Conservation (phyloP, 2,888 invertebrate species). For the Melolontha melolontha region DNA sequence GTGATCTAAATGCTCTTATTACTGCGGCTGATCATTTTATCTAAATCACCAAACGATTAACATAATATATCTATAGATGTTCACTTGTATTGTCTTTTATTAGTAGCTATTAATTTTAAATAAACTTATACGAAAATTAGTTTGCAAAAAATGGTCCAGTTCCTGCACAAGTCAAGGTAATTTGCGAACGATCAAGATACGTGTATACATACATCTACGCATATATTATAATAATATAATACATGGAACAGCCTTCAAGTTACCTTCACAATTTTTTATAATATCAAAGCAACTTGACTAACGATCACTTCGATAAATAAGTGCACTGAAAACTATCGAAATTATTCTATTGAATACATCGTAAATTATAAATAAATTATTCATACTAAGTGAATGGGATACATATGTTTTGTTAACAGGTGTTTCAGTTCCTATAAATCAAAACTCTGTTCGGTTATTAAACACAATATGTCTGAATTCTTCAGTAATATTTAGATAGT, state of each 20-base stretch:
- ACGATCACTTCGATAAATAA: neutral
- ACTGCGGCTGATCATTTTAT: too few relatives aligned
- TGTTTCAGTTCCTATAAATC: constrained; percentile 8
- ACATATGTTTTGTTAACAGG: constrained; percentile 13
- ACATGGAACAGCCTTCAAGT: constrained; percentile 27
- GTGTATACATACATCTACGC: constrained; percentile 3
- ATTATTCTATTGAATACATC: constrained; percentile 2
- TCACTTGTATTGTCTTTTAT: neutral
- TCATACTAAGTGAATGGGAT: constrained; percentile 2
- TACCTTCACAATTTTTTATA: constrained; percentile 22
- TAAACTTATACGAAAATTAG: neutral
- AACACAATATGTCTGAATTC: too few relatives aligned
- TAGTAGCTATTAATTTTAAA: neutral
- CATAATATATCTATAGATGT: too few relatives aligned
- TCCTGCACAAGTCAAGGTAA: constrained; percentile 29
- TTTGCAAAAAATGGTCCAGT: constrained; percentile 17
- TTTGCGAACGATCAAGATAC: neutral
- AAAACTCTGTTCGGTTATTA: too few relatives aligned
- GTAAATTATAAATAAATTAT: constrained; percentile 16
- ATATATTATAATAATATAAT: constrained; percentile 28
- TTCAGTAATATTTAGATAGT: neutral
- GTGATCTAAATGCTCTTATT: too few relatives aligned
- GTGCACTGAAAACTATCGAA: constrained; percentile 12
- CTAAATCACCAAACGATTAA: too few relatives aligned
- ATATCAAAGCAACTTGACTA: constrained; percentile 17